phyloP scores from a whole-genome alignment of 23 tunicate genomes.

The Halocynthia roretzi region DNA sequence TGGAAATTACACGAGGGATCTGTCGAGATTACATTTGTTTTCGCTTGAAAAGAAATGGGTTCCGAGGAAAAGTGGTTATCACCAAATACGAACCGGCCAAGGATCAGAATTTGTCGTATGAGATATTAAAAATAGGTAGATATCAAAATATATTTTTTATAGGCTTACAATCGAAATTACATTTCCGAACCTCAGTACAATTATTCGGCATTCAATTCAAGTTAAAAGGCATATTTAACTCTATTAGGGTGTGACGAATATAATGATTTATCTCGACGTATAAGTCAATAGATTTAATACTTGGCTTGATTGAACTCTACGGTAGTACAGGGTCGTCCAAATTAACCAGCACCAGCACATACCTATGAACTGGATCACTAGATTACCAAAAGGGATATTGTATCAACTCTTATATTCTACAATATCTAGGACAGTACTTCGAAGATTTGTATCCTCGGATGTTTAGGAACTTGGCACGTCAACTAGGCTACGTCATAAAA shows the following conservation, averaged over 20 bases:
- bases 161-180: not conserved
- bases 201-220: too few species aligned
- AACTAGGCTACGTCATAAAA: conserved; percentile 37
- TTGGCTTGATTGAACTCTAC: too few species aligned
- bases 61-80: conserved; percentile 29
- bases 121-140: conserved; percentile 45
- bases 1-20: conserved; percentile 34
- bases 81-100: conserved; percentile 47
- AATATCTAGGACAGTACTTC: conserved; percentile 35
- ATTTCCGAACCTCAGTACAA: too few species aligned
- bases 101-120: conserved; percentile 38
- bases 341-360: not conserved
- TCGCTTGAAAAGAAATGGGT: conserved; percentile 58
- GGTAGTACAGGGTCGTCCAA: too few species aligned
- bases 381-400: not conserved
- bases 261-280: too few species aligned
- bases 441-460: conserved; percentile 44
- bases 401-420: not conserved
- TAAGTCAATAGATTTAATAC: too few species aligned
- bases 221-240: too few species aligned
- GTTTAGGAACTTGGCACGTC: conserved; percentile 30
- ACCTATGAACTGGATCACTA: not conserved
- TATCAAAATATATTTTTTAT: not conserved
- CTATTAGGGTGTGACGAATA: too few species aligned
- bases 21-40: conserved; percentile 69